Evolutionary conservation across 2,888 invertebrate species (phyloP), one percentile per base, ranked within the genome.

Genomic region (Sphaerophoria rueppellii): DNA sequence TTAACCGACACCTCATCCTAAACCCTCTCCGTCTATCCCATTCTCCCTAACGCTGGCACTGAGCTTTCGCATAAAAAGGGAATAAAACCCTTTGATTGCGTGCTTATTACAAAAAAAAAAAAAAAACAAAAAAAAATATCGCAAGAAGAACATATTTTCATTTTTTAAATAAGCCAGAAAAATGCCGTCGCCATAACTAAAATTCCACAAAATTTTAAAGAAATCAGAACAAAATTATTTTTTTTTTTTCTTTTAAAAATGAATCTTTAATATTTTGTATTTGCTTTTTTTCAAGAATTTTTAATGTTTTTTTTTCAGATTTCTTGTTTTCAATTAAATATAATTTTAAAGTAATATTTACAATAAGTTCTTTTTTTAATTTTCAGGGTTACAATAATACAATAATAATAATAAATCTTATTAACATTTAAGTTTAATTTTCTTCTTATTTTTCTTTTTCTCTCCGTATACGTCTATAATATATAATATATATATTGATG

Each of bases 401-500:
- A 24, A 24, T 24, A 24, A 24, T n/a, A 85, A 85, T 76, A 60
- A 73, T 73, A 24, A 69, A 67, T 54, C 54, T 54, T 67, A 67
- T 50, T 24, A 80, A 83, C 14, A 55, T 78, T 69, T 85, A 85
- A 72, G 63, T 70, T 54, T 24, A 24, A 1, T 24, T 24, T 24
- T 24, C 24, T 24, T 24, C 24, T 24, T 24, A 2, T 24, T 24
- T 24, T 24, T 24, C 24, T 24, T 65, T 60, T 16, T 69, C 85
- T 85, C 72, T 77, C 76, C 76, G 80, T 70, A 85, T 85, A 85
- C 76, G 58, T 81, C 81, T 85, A 81, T 83, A 83, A 83, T 75
- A 80, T 83, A 83, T 83, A 83, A 80, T 80, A 80, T 83, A 83
- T 83, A 83, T 83, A 83, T 83, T 80, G 80, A 85, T 74, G 81